These are phyloP conservation scores for Willisornis vidua DNA, from an alignment of 2,113 vertebrate genomes.

Conservation along the genomic window DNA sequence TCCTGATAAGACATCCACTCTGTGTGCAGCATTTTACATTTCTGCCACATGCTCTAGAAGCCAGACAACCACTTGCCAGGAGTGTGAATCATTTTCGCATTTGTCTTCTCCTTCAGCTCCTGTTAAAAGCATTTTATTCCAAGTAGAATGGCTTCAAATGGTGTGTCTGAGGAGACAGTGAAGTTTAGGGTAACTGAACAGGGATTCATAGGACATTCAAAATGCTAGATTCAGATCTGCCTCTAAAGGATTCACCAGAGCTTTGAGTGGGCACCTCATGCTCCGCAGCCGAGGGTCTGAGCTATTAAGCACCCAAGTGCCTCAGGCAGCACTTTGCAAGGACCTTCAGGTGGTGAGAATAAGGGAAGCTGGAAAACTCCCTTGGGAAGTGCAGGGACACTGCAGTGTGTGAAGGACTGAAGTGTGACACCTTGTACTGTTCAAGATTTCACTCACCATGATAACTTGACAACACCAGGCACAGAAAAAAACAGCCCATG, in stretches of 20 bases:
- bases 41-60: background rate
- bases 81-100: background rate
- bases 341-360: background rate
- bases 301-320: background rate
- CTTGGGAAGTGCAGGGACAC: background rate
- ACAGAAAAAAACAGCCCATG: background rate
- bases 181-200: background rate
- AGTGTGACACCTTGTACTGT: background rate
- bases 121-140: background rate
- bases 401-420: background rate
- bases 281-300: background rate
- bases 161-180: background rate
- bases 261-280: background rate
- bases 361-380: background rate
- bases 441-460: background rate
- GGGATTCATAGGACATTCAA: background rate
- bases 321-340: background rate
- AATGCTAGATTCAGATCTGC: background rate
- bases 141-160: background rate
- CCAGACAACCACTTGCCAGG: conserved; percentile 9
- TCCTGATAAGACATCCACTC: background rate
- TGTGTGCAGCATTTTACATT: background rate
- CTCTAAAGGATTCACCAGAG: background rate
- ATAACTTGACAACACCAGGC: background rate
- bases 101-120: background rate